Evolutionary conservation across 2,888 invertebrate genomes (phyloP).

Genomic region (Callimorpha dominula): DNA sequence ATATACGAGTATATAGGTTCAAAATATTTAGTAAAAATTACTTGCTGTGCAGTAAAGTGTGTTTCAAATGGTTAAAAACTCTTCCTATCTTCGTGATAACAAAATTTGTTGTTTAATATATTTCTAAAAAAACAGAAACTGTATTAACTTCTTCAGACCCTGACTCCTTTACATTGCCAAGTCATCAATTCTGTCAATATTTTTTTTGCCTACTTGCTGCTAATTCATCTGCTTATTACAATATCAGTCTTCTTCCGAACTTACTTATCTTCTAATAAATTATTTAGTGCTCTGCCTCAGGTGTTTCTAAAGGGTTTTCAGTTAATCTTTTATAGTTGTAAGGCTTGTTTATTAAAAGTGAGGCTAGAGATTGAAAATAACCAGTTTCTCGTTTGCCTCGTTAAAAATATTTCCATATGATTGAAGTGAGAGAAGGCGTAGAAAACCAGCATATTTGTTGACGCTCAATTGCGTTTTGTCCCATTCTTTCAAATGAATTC

Average conservation of each 20-base stretch:
- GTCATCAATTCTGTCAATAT: background rate
- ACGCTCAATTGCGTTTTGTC: slow-evolving; percentile 17
- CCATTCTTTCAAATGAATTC: slow-evolving; percentile 24
- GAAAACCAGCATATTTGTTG: slow-evolving; percentile 20
- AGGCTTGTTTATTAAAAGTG: slow-evolving; percentile 2
- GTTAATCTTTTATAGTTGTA: background rate
- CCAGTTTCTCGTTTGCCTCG: slow-evolving; percentile 22
- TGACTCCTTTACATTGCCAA: background rate
- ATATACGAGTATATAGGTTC: background rate
- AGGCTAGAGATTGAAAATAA: slow-evolving; percentile 25
- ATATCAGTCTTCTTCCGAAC: background rate
- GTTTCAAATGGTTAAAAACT: no score
- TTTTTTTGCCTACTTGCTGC: background rate
- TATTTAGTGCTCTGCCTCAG: background rate
- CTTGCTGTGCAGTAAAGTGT: background rate
- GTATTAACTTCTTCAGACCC: background rate
- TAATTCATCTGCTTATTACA: background rate
- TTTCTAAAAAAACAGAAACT: background rate
- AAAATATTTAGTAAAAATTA: background rate
- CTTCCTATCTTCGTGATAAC: no score
- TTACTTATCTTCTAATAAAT: background rate
- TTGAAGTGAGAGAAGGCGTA: slow-evolving; percentile 21
- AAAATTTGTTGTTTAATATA: background rate
- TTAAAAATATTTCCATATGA: slow-evolving; percentile 37
- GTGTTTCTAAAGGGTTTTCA: background rate